A percentile compares a stretch with the other conserved stretches of the same genome.
Evolutionary conservation across 2,797 vertebrate species (phyloP).

Genomic region (Coracias cyanogaster): DNA sequence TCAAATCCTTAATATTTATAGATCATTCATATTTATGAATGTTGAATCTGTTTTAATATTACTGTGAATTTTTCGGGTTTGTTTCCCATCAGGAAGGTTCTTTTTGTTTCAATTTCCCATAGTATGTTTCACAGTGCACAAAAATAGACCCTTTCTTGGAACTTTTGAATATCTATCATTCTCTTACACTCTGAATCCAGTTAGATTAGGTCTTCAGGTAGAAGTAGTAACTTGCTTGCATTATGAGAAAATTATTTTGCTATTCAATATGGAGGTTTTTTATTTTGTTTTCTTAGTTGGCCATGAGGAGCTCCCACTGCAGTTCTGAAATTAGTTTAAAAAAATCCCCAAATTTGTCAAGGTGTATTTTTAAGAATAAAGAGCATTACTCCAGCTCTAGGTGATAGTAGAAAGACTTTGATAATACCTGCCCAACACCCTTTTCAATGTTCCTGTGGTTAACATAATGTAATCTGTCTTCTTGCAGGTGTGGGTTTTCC

Average conservation of each 20-base stretch:
- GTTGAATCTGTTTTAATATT: not conserved
- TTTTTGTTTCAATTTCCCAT: not conserved
- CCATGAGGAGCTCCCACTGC: not conserved
- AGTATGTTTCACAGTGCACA: not conserved
- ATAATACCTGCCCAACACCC: not conserved
- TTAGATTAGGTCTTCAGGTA: not conserved
- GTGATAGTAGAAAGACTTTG: not conserved
- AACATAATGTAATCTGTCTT: not conserved
- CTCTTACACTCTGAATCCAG: not conserved
- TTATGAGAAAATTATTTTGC: not conserved
- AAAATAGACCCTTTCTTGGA: not conserved
- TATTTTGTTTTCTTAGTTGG: not conserved
- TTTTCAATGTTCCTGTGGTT: not conserved
- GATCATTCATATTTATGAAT: not conserved
- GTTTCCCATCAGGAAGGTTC: not conserved
- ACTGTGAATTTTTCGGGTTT: not conserved
- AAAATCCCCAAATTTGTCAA: not conserved
- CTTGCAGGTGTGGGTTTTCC: conserved; percentile 3
- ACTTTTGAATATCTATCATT: not conserved
- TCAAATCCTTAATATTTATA: not conserved
- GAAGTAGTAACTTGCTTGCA: not conserved
- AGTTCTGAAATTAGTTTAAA: not conserved
- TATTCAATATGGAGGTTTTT: not conserved
- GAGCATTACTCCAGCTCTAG: not conserved
- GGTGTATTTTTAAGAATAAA: not conserved